Evolutionary conservation across 37 sponge, comb jelly and placozoan genomes (phyloP), one percentile per base, ranked within the genome.

Genomic region (Cladorhizidae sp.): DNA sequence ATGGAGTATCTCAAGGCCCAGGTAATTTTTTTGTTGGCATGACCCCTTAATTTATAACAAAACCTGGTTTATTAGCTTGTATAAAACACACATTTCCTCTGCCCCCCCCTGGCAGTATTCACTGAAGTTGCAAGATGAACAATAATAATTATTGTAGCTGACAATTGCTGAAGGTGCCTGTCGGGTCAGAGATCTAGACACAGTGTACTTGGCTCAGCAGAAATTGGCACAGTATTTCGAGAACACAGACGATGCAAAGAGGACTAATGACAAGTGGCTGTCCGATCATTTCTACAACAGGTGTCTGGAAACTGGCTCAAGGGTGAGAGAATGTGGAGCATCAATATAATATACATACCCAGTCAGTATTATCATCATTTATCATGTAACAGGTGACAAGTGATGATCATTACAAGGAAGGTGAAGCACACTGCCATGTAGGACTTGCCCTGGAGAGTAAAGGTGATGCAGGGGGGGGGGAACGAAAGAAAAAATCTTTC

Each of bases 381-480:
- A 26, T 58, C 21, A 9, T 14, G 33, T 28, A 80, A 17, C 20
- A 64, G 72, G 87, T 95, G 21, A 69, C 78, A 40, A 80, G 81
- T 55, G 95, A 95, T 65, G 62, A 59, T 43, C 51, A 86, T 26
- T 39, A 65, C 32, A 91, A 85, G 67, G 93, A 95, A 72, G 90
- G 93, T 25, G 95, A 95, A 65, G 95, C 93, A 1, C 92, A 95
- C 72, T 95, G 93, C 62, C 75, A 85, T 72, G 80, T 95, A 42
- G 93, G 93, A 40, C 74, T 92, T 8, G 69, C 93, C 26, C 76
- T 84, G 63, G 95, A 92, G 77, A 83, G 85, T 20, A 88, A 88
- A 90, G 95, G 94, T 90, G 23, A 20, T 33, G 2, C 33, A 32
- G 39, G 39, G 3, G 15, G 39, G 8, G 9, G 9, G 64, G 9